Base-by-base conservation (phyloP, 2,113 vertebrate species). In the Lepisosteus oculatus region DNA sequence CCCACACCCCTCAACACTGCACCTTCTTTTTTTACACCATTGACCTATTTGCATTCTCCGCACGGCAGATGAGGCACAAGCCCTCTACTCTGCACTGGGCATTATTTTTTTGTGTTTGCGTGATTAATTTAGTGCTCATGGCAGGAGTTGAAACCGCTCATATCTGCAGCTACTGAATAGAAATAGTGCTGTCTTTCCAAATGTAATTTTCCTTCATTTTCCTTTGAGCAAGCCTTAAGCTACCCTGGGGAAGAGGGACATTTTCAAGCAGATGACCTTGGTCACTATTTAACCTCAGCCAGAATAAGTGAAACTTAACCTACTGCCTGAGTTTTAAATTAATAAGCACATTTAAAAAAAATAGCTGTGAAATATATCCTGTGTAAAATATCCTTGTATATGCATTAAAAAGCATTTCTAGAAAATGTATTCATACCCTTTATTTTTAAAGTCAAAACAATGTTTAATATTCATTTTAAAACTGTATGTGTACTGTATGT, bases 1-100 rank as follows among this genome's bases (percentile, higher is more conserved):
- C 57, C 57, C 57, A 5, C 57, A 13, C 79, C 83, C 86, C 83
- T 84, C 87, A 83, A 86, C 88, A 82, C 76, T 70, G 77, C 83
- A 83, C 84, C 81, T 87, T 82, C 80, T 61, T 61, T 13, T 61
- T 85, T 78, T 87, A 77, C 83, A 79, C 82, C 84, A 86, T 78
- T 93, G 91, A 91, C 88, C 91, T 90, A 92, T 93, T 92, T 93
- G 90, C 92, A 90, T 91, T 91, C 87, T 88, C 83, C 84, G 87
- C 88, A 89, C 85, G 90, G 85, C 88, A 91, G 90, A 93, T 90
- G 90, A 91, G 89, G 85, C 88, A 89, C 79, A 85, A 86, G 84
- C 83, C 86, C 61, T 77, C 83, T 84, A 81, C 80, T 90, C 86
- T 82, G 85, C 80, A 78, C 78, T 85, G 87, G 83, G 65, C 72